These are phyloP conservation scores for Drosophila carrolli DNA, from an alignment of 1,140 invertebrate species.

Conservation along the genomic window DNA sequence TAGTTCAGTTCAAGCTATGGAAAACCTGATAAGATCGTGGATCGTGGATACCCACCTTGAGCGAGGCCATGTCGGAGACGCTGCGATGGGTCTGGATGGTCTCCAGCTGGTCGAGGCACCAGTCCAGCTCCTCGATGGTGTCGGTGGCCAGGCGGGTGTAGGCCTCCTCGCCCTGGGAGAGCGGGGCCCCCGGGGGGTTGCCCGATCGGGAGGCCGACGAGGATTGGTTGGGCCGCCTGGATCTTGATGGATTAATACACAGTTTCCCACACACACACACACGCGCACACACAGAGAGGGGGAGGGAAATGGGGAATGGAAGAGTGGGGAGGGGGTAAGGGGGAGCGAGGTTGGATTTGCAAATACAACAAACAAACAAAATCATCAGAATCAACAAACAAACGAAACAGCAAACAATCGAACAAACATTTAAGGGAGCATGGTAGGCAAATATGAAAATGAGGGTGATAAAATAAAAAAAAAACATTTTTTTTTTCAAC, in stretches of 20 bases:
- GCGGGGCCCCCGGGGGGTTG: conserved; percentile 65
- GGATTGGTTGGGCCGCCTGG: conserved; percentile 81
- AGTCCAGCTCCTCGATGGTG: conserved; percentile 99
- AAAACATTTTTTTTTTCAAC: conserved; percentile 1
- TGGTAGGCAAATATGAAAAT: conserved; percentile 13
- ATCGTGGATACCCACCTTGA: conserved; percentile 91
- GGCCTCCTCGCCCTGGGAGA: conserved; percentile 91
- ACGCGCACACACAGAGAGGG: conserved; percentile 31
- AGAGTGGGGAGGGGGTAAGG: conserved; percentile 14
- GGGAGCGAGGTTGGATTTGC: conserved; percentile 1
- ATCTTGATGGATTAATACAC: conserved; percentile 84
- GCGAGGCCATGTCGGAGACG: conserved; percentile 99
- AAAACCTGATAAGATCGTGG: neutral
- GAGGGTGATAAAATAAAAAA: conserved; percentile 4
- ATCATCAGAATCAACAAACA: conserved; percentile 14
- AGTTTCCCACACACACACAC: conserved; percentile 59
- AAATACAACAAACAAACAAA: conserved; percentile 34
- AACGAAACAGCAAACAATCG: conserved; percentile 16
- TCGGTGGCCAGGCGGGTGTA: conserved; percentile 97
- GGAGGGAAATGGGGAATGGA: conserved; percentile 6
- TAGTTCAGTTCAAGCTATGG: neutral
- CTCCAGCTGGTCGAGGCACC: conserved; percentile 99
- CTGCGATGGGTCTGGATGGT: conserved; percentile 99
- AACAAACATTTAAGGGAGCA: conserved; percentile 37
- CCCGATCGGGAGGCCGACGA: conserved; percentile 67